Conservation (phyloP, 1,140 invertebrate genomes). For the Drosophila sturtevanti region DNA sequence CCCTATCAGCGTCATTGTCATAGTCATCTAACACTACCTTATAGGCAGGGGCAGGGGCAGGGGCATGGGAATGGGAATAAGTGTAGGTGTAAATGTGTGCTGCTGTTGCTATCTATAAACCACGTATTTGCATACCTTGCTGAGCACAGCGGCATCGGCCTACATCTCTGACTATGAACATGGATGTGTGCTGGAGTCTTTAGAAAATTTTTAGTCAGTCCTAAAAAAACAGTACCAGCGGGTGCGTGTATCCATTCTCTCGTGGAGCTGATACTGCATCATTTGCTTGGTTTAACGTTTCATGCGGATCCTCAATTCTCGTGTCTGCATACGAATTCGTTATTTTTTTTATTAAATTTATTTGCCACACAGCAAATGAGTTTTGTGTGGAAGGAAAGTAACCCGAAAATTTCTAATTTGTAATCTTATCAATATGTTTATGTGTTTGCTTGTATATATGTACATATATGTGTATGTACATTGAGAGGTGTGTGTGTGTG, state of each 20-base stretch:
- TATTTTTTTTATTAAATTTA: slow-evolving; percentile 9
- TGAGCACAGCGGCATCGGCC: slow-evolving; percentile 14
- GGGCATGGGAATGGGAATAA: no score
- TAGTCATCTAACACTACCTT: background rate
- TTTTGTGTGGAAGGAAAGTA: background rate
- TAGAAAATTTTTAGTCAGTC: slow-evolving; percentile 37
- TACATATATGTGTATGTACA: background rate
- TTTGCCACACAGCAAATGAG: background rate
- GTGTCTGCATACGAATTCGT: slow-evolving; percentile 5
- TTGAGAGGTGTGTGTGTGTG: background rate
- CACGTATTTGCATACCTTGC: slow-evolving; percentile 13
- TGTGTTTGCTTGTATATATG: background rate
- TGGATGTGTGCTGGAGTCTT: background rate
- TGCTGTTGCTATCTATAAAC: slow-evolving; percentile 12
- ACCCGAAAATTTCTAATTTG: background rate
- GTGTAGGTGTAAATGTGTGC: no score
- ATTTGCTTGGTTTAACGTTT: slow-evolving; percentile 2
- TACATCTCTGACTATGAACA: background rate
- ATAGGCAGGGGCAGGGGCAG: background rate
- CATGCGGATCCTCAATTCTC: slow-evolving; percentile 22
- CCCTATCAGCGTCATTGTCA: slow-evolving; percentile 53
- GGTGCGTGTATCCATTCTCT: slow-evolving; percentile 31
- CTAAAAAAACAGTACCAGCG: slow-evolving; percentile 36
- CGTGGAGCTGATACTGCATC: background rate
- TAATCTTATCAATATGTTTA: background rate